phyloP scores from a whole-genome alignment of 2,113 vertebrate genomes.

The Triplophysa dalaica region DNA sequence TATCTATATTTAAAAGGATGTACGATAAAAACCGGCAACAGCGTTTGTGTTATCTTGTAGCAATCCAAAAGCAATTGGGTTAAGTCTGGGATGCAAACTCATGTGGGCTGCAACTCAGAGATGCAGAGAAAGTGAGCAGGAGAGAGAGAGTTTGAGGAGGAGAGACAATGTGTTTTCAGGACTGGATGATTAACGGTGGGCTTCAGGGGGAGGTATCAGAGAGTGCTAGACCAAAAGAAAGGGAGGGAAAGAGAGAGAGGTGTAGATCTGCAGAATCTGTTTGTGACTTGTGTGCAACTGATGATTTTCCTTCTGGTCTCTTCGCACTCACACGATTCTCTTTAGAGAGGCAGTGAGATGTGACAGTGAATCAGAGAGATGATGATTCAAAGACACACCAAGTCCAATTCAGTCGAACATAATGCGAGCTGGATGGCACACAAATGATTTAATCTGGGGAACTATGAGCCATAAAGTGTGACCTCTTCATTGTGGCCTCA shows the following conservation, averaged over 20 bases:
- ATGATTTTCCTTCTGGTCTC: slow-evolving; percentile 28
- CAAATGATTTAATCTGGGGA: slow-evolving; percentile 21
- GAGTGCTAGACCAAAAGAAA: slow-evolving; percentile 23
- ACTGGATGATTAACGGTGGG: slow-evolving; percentile 42
- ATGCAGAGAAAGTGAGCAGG: slow-evolving; percentile 33
- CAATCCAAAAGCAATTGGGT: slow-evolving; percentile 11
- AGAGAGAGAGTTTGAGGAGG: slow-evolving; percentile 47
- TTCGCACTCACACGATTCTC: slow-evolving; percentile 20
- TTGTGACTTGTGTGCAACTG: slow-evolving; percentile 35
- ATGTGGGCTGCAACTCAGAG: slow-evolving; percentile 9
- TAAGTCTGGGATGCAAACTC: slow-evolving; percentile 27
- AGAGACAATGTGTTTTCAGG: slow-evolving; percentile 34
- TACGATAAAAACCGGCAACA: too few relatives aligned
- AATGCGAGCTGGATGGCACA: slow-evolving; percentile 30
- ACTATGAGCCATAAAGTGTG: slow-evolving; percentile 31
- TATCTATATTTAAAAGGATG: not conserved
- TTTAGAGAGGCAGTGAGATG: slow-evolving; percentile 17
- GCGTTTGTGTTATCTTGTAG: not conserved
- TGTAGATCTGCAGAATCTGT: slow-evolving; percentile 7
- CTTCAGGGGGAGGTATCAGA: slow-evolving; percentile 35
- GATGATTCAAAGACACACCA: slow-evolving; percentile 32
- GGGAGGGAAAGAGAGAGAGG: slow-evolving; percentile 13
- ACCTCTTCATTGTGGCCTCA: slow-evolving; percentile 14
- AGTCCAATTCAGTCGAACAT: slow-evolving; percentile 36
- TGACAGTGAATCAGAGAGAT: slow-evolving; percentile 20